Conservation (phyloP, 2,888 invertebrate species). For the Idaea biselata region DNA sequence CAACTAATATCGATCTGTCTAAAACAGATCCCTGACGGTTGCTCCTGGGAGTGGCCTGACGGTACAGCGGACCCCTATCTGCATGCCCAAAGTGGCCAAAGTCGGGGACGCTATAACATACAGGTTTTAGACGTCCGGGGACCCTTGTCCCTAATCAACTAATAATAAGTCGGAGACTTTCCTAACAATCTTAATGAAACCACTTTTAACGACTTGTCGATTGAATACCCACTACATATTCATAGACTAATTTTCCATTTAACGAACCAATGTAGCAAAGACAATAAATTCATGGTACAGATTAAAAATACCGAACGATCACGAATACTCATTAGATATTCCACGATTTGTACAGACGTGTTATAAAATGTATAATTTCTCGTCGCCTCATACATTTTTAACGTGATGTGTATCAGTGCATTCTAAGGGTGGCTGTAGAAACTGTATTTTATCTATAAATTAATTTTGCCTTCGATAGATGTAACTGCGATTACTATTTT, state of each 20-base stretch:
- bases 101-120: too few species aligned
- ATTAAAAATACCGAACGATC: not conserved
- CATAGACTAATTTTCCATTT: slow-evolving; percentile 7
- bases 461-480: not conserved
- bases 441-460: not conserved
- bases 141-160: too few species aligned
- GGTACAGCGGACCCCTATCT: too few species aligned
- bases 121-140: too few species aligned
- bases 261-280: slow-evolving; percentile 3
- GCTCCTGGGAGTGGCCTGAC: too few species aligned
- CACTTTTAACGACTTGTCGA: not conserved
- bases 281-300: not conserved
- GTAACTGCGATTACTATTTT: too few species aligned
- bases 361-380: slow-evolving; percentile 1
- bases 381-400: not conserved
- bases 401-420: not conserved
- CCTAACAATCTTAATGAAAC: not conserved
- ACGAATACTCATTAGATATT: not conserved
- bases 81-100: too few species aligned
- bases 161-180: too few species aligned
- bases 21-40: too few species aligned
- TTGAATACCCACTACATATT: slow-evolving; percentile 5
- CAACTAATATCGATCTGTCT: too few species aligned
- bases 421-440: not conserved
- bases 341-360: not conserved